Percentiles rank a stretch among this genome's conserved stretches.
Conservation (phyloP, 2,797 vertebrate genomes). For the Botia almorhae region DNA sequence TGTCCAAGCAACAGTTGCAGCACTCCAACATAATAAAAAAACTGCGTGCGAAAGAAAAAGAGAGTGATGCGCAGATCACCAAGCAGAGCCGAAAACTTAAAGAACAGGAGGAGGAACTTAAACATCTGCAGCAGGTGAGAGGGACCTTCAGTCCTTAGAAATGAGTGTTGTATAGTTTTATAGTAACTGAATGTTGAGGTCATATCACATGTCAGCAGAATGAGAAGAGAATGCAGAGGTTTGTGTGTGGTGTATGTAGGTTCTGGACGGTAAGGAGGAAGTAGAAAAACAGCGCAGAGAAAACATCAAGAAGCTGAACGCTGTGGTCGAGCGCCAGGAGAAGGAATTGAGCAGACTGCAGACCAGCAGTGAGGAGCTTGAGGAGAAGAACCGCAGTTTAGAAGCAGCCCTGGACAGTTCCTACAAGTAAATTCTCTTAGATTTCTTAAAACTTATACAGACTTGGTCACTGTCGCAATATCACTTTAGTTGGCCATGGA, state of each 20-base stretch:
- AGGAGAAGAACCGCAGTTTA: conserved; percentile 90
- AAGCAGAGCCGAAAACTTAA: conserved; percentile 90
- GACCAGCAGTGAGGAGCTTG: conserved; percentile 83
- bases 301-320: conserved; percentile 92
- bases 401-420: conserved; percentile 89
- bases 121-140: conserved; percentile 88
- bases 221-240: not conserved
- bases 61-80: conserved; percentile 81
- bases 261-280: conserved; percentile 95
- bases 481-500: not conserved
- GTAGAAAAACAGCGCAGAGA: conserved; percentile 96
- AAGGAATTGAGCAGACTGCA: conserved; percentile 86
- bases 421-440: conserved; percentile 86
- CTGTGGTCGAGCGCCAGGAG: conserved; percentile 89
- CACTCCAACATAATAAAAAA: conserved; percentile 99
- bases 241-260: conserved; percentile 71
- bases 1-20: conserved; percentile 97
- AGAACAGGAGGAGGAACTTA: conserved; percentile 90
- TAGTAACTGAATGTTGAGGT: conserved; percentile 65
- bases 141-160: not conserved
- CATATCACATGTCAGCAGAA: not conserved
- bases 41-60: conserved; percentile 93
- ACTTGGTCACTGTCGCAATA: too few relatives aligned
- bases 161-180: not conserved
- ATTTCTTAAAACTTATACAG: too few relatives aligned